A percentile compares a stretch with the other conserved stretches of the same genome.
Evolutionary conservation across 2,888 invertebrate genomes (phyloP).

Genomic region (Melanchra persicariae): DNA sequence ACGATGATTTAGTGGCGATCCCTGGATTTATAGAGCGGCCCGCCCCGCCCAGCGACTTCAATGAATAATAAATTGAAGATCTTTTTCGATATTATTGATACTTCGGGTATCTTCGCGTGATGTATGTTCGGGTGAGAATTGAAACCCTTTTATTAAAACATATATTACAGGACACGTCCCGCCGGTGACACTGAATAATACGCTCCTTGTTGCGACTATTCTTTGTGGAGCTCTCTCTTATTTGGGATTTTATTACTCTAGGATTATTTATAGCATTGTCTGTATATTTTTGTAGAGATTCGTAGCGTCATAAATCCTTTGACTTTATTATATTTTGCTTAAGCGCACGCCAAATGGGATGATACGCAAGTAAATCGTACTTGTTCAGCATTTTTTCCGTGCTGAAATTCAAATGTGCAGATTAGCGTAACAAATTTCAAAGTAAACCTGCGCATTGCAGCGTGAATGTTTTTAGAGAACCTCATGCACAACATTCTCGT

Average conservation of each 20-base stretch:
- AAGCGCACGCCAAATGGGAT: conserved; percentile 43
- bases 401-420: background rate
- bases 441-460: conserved; percentile 31
- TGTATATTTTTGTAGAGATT: conserved; percentile 71
- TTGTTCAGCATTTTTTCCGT: conserved; percentile 1
- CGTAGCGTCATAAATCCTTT: conserved; percentile 69
- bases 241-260: conserved; percentile 86
- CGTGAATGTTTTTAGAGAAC: conserved; percentile 58
- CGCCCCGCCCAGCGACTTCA: conserved; percentile 84
- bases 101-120: conserved; percentile 85
- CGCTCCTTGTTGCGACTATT: conserved; percentile 87
- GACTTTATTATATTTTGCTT: conserved; percentile 66
- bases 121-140: conserved; percentile 87
- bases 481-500: conserved; percentile 35
- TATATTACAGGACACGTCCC: conserved; percentile 89
- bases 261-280: conserved; percentile 84
- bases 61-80: conserved; percentile 89
- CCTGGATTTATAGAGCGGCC: conserved; percentile 84
- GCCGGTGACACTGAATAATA: conserved; percentile 89
- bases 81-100: conserved; percentile 89
- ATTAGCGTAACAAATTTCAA: conserved; percentile 18
- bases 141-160: conserved; percentile 91
- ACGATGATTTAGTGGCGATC: conserved; percentile 88
- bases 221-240: conserved; percentile 81
- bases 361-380: conserved; percentile 19